phyloP scores from a whole-genome alignment of 2,113 vertebrate species.

The Panthera tigris region DNA sequence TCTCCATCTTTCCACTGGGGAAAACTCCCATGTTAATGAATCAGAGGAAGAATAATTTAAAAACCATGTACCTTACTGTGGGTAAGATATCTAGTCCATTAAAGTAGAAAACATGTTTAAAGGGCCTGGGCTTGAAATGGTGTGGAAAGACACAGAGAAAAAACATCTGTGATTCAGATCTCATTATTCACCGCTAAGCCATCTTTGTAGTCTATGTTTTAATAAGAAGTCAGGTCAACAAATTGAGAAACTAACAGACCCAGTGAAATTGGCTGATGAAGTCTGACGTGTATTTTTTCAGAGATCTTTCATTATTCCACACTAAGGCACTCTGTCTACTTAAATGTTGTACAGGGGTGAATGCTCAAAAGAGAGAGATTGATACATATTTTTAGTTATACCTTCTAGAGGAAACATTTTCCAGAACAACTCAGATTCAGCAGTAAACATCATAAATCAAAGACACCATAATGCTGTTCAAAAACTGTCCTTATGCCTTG shows the following conservation, averaged over 20 bases:
- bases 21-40: neutral
- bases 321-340: neutral
- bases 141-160: neutral
- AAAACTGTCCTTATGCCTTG: neutral
- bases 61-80: neutral
- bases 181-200: neutral
- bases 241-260: neutral
- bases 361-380: neutral
- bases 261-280: neutral
- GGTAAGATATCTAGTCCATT: neutral
- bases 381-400: neutral
- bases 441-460: slow-evolving; percentile 39
- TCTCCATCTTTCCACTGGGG: neutral
- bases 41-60: neutral
- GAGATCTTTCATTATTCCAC: neutral
- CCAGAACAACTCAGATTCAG: neutral
- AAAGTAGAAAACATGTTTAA: neutral
- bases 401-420: slow-evolving; percentile 21
- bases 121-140: neutral
- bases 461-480: neutral
- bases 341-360: neutral
- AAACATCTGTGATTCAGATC: neutral
- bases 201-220: neutral
- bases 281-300: neutral
- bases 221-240: neutral